phyloP scores from a whole-genome alignment of 2,888 invertebrate species.

The Andricus curvator region DNA sequence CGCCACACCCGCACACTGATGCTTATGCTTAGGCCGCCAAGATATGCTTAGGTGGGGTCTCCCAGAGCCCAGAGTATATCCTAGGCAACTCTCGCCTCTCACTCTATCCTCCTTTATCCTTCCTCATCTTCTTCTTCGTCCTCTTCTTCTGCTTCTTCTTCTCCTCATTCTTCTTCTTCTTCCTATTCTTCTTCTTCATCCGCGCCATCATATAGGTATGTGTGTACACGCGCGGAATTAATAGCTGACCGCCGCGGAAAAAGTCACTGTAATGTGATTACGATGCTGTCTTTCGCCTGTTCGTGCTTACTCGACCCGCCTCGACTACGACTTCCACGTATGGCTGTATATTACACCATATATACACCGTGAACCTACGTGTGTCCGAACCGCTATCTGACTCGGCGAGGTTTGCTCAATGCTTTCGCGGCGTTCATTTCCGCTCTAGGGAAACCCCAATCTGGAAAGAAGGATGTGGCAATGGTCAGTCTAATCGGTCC shows the following conservation, averaged over 20 bases:
- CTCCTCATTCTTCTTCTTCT: slow-evolving; percentile 48
- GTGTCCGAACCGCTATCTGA: slow-evolving; percentile 7
- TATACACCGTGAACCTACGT: not conserved
- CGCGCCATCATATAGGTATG: slow-evolving; percentile 54
- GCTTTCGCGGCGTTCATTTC: slow-evolving; percentile 48
- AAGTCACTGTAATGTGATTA: slow-evolving; percentile 75
- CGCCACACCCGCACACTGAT: slow-evolving; percentile 77
- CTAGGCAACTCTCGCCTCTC: slow-evolving; percentile 44
- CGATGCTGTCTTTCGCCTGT: slow-evolving; percentile 73
- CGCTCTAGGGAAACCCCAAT: slow-evolving; percentile 41
- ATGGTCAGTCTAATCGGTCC: not conserved
- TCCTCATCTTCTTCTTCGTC: slow-evolving; percentile 50
- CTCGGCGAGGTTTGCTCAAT: slow-evolving; percentile 20
- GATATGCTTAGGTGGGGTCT: slow-evolving; percentile 73
- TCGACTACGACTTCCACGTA: slow-evolving; percentile 60
- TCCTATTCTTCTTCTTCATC: slow-evolving; percentile 45
- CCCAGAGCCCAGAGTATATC: slow-evolving; percentile 19
- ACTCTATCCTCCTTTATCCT: slow-evolving; percentile 41
- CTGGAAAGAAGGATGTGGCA: not conserved
- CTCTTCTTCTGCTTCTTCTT: slow-evolving; percentile 41
- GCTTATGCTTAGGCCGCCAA: slow-evolving; percentile 67
- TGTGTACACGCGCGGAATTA: slow-evolving; percentile 73
- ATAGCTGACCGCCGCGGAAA: slow-evolving; percentile 73
- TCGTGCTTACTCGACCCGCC: slow-evolving; percentile 66
- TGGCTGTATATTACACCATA: slow-evolving; percentile 37